These are phyloP conservation scores for Enteromius radiatus DNA, from an alignment of 2,797 vertebrate species.

Conservation along the genomic window DNA sequence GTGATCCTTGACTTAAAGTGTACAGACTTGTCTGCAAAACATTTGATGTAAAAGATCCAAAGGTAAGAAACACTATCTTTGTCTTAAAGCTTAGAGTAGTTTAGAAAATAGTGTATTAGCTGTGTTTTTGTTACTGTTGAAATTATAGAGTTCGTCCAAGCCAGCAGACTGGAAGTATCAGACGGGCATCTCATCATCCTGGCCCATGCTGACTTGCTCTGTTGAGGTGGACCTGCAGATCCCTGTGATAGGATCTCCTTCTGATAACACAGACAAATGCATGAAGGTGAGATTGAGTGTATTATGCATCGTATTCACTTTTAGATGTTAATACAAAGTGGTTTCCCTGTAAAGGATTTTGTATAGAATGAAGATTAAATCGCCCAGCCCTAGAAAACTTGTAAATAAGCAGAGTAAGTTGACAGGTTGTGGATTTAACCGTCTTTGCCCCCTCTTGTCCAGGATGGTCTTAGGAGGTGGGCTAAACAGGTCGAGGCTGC, in stretches of 20 bases:
- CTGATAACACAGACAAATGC: conserved; percentile 77
- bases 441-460: conserved; percentile 57
- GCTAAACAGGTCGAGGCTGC: conserved; percentile 84
- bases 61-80: conserved; percentile 75
- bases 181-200: conserved; percentile 80
- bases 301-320: conserved; percentile 34
- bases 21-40: conserved; percentile 88
- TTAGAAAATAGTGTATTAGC: background rate
- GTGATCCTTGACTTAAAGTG: conserved; percentile 77
- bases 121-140: background rate
- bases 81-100: background rate
- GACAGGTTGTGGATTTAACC: conserved; percentile 3
- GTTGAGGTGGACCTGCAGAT: conserved; percentile 85
- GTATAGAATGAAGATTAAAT: background rate
- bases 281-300: conserved; percentile 85
- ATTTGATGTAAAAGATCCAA: conserved; percentile 88
- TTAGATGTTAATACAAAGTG: background rate
- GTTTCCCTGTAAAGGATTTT: background rate
- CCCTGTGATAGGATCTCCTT: conserved; percentile 77
- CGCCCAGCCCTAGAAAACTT: too few species aligned
- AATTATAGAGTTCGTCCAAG: conserved; percentile 85
- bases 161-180: conserved; percentile 97
- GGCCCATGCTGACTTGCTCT: conserved; percentile 84
- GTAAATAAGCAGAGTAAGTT: background rate
- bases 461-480: conserved; percentile 89